Evolutionary conservation across 2,888 invertebrate species (phyloP).

Genomic region (Lycophotia porphyrea): DNA sequence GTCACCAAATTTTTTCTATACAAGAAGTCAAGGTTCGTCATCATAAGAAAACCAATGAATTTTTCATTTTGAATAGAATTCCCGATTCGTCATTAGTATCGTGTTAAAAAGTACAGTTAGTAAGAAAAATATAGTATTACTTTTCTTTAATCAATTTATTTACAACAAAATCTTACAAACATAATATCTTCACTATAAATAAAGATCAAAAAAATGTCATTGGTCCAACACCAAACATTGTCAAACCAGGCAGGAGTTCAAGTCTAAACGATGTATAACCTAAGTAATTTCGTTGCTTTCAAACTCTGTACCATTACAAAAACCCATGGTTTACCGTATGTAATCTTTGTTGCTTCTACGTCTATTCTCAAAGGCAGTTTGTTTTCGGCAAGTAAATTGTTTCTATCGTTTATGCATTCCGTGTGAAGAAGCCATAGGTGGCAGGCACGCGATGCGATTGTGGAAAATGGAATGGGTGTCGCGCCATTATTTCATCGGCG

Average conservation of each 20-base stretch:
- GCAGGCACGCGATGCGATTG: constrained; percentile 78
- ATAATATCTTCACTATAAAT: too few relatives aligned
- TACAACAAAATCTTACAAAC: too few relatives aligned
- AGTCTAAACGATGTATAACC: neutral
- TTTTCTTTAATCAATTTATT: too few relatives aligned
- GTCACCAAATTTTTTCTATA: too few relatives aligned
- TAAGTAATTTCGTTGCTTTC: neutral
- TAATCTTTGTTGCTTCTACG: constrained; percentile 33
- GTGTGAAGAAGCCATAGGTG: constrained; percentile 78
- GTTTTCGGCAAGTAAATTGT: constrained; percentile 68
- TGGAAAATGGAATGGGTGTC: constrained; percentile 72
- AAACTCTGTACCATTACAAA: neutral
- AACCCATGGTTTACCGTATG: constrained; percentile 15
- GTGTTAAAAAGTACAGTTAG: too few relatives aligned
- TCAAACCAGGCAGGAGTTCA: neutral
- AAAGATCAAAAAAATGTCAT: too few relatives aligned
- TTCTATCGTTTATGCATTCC: constrained; percentile 78
- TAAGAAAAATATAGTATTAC: too few relatives aligned
- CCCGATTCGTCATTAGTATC: too few relatives aligned
- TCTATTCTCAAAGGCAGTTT: constrained; percentile 55
- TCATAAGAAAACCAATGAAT: too few relatives aligned
- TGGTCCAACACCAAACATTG: too few relatives aligned
- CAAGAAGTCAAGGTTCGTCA: too few relatives aligned
- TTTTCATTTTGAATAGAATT: too few relatives aligned
- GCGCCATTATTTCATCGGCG: constrained; percentile 59